Conservation (phyloP, 2,113 vertebrate genomes). For the Trinectes maculatus region DNA sequence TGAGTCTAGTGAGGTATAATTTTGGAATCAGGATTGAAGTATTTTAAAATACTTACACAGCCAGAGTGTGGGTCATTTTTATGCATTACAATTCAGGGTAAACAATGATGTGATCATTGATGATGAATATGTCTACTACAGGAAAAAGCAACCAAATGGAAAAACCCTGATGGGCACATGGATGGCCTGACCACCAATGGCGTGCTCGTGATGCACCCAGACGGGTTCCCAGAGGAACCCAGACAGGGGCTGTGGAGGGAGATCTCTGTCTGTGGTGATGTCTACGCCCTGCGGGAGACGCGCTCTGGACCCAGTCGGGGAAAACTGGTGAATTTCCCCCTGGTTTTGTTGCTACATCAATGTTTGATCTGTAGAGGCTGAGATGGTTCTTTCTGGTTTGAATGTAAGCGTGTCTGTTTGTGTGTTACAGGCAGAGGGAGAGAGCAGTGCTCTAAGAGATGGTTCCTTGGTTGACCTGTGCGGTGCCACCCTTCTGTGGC, state of each 20-base stretch:
- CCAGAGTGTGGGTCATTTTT: neutral
- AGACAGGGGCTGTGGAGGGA: conserved; percentile 95
- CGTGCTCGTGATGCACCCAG: conserved; percentile 96
- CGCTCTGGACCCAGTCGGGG: conserved; percentile 94
- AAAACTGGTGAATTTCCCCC: conserved; percentile 84
- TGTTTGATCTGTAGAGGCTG: no score
- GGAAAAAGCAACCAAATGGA: conserved; percentile 99
- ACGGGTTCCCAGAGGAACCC: conserved; percentile 92
- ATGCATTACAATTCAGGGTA: neutral
- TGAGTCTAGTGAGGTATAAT: no score
- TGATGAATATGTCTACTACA: conserved; percentile 53
- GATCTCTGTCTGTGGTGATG: conserved; percentile 97
- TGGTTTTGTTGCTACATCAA: rapidly evolving
- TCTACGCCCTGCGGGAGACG: conserved; percentile 95
- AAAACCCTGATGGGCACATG: conserved; percentile 98
- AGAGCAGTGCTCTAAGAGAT: conserved; percentile 94
- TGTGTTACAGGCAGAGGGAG: conserved; percentile 88
- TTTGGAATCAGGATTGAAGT: neutral
- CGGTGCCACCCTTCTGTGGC: conserved; percentile 95
- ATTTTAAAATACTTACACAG: neutral
- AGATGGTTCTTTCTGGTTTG: rapidly evolving
- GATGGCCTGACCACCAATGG: conserved; percentile 98
- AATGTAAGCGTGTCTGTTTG: neutral
- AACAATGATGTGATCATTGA: neutral
- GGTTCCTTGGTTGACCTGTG: conserved; percentile 98